Evolutionary conservation across 2,888 invertebrate genomes (phyloP), one percentile per base, ranked within the genome.

Genomic region (Tineola bisselliella): DNA sequence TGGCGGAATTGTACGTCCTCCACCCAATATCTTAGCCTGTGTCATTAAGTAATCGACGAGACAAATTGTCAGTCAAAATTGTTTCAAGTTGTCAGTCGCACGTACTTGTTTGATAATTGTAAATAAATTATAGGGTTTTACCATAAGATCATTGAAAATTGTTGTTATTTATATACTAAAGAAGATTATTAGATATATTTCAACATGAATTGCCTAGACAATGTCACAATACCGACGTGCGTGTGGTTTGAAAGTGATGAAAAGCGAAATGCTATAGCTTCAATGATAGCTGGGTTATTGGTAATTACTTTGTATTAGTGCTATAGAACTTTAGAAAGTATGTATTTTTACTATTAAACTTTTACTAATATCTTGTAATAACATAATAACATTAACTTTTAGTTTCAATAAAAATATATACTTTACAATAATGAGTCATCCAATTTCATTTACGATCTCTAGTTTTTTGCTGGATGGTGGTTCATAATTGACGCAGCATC

Each of bases 381-480:
- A 0, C 52, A 11, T n/a, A 25, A 13, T n/a, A 31, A 61, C 17
- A 38, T 38, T 30, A 30, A 17, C 25, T 4, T 15, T 12, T 30
- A 44, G 52, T 31, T 61, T 38, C 17, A n/a, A 44, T 13, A 11
- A 17, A 63, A 19, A 25, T 60, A 13, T 25, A 25, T 4, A 25
- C n/a, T n/a, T n/a, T n/a, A n/a, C n/a, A 12, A 8, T 44, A 3
- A 44, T n/a, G 44, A 44, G 62, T 61, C 44, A 44, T 13, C 13
- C 12, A 44, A 5, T 12, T 44, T 44, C 25, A 25, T 25, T 25
- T 52, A 10, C 8, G 13, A 5, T 43, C 4, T 43, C 65, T 73
- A 97, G 97, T 99, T 99, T 84, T 98, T 97, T 71, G 84, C 92
- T 68, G 99, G 98, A 59, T 99, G 99, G 98, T 99, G 99, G 99